Base-by-base conservation (phyloP, 2,797 vertebrate genomes). In the Enteromius paludinosus region DNA sequence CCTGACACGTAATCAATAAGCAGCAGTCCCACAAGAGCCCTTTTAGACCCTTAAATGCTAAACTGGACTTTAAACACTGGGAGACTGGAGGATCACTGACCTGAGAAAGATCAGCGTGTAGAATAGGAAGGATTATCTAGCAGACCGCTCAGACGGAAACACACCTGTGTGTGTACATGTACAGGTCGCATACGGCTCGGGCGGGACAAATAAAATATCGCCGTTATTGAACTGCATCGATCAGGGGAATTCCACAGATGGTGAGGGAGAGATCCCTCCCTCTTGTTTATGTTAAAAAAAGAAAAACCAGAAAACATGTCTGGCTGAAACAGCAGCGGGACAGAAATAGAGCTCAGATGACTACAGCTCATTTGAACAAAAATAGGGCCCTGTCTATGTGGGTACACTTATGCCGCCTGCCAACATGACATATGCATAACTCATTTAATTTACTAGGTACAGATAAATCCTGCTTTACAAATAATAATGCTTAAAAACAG, bases 1-100 rank as follows among this genome's bases (percentile, higher is more conserved):
- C 82, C 91, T 93, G 95, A 96, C 95, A 96, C 92, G 95, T 96
- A 96, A 96, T 97, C 95, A 94, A 97, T 96, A 91, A 90, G 88
- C 92, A 93, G 65, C 90, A 94, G 94, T 96, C 95, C 93, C 95
- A 94, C 94, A 47, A 86, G 95, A 95, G 94, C 94, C 94, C 94
- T 95, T 95, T 95, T 94, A 94, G 45, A 93, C 95, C 94, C 95
- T 95, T 95, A 95, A 96, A 96, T 95, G 94, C 94, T 95, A 95
- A 96, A 96, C 93, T 95, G 95, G 96, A 96, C 95, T 96, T 95
- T 95, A 95, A 96, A 94, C 90, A 90, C 94, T 95, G 91, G 92
- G 92, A 93, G 90, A 94, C 93, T 90, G 86, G 89, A 90, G 94
- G 93, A 96, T 96, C 95, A 95, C 95, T 95, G 93, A 92, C 92